Evolutionary conservation across 2,113 vertebrate species (phyloP).

Genomic region (Poeciliopsis occidentalis): DNA sequence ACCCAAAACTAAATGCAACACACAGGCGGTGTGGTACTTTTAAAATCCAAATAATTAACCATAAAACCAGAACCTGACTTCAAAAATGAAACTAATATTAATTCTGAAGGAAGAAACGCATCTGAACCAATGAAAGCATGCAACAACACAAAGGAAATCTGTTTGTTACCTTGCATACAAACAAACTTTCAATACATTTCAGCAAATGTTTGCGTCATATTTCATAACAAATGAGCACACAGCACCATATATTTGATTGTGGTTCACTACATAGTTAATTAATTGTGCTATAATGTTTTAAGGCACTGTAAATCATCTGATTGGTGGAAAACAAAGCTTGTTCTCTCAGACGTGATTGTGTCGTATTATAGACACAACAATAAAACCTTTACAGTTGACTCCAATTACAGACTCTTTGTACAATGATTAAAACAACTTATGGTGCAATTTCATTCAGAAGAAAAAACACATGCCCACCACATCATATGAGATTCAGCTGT

Average conservation of each 20-base stretch:
- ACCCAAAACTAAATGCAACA: too few relatives aligned
- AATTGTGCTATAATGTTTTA: background rate
- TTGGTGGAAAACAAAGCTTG: background rate
- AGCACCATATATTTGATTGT: too few relatives aligned
- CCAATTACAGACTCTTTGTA: slow-evolving; percentile 16
- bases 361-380: background rate
- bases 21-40: background rate
- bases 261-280: too few relatives aligned
- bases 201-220: too few relatives aligned
- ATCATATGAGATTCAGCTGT: background rate
- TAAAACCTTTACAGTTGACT: slow-evolving; percentile 4
- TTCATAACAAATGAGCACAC: too few relatives aligned
- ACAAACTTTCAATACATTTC: too few relatives aligned
- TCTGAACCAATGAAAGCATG: too few relatives aligned
- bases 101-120: too few relatives aligned
- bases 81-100: too few relatives aligned
- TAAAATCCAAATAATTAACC: background rate
- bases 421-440: slow-evolving; percentile 5
- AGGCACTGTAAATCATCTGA: background rate
- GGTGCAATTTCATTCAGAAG: background rate
- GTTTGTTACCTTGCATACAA: too few relatives aligned
- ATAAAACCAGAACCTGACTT: background rate
- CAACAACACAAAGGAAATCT: too few relatives aligned
- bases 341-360: slow-evolving; percentile 5
- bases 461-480: slow-evolving; percentile 9